Evolutionary conservation across 2,113 vertebrate genomes (phyloP).

Genomic region (Abramis brama): DNA sequence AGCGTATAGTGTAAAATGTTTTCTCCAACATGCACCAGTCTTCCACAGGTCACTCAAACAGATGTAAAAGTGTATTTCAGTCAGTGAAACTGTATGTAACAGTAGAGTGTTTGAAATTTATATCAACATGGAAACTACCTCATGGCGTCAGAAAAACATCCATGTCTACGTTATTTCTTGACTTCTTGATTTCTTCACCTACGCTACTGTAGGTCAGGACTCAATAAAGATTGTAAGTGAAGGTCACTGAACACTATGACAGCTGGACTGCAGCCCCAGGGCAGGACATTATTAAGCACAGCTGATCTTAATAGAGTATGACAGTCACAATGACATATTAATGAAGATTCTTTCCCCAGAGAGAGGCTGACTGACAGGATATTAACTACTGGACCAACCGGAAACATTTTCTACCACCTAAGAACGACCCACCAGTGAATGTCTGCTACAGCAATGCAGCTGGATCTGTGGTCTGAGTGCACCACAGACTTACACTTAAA

Average conservation of each 20-base stretch:
- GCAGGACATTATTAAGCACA: slow-evolving; percentile 53
- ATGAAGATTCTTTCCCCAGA: slow-evolving; percentile 48
- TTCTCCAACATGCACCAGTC: background rate
- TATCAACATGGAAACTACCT: background rate
- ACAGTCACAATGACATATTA: slow-evolving; percentile 58
- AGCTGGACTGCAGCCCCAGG: slow-evolving; percentile 42
- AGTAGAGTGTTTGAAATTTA: background rate
- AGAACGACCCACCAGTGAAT: slow-evolving; percentile 6
- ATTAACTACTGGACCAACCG: slow-evolving; percentile 18
- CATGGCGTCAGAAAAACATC: background rate
- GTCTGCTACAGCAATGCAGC: background rate
- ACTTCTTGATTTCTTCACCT: too few species aligned
- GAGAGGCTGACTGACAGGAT: slow-evolving; percentile 42
- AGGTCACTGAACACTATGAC: slow-evolving; percentile 34
- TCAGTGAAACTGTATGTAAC: background rate
- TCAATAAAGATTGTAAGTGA: slow-evolving; percentile 20
- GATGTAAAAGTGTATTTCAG: background rate
- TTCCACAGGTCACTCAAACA: background rate
- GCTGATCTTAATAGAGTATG: slow-evolving; percentile 58
- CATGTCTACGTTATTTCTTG: background rate
- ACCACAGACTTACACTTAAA: background rate
- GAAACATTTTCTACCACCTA: slow-evolving; percentile 29
- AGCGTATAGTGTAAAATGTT: background rate
- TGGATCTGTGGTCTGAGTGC: background rate
- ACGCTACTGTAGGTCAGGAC: background rate